These are phyloP conservation scores for Polymixis flavicincta DNA, from an alignment of 2,888 invertebrate species.

Conservation along the genomic window DNA sequence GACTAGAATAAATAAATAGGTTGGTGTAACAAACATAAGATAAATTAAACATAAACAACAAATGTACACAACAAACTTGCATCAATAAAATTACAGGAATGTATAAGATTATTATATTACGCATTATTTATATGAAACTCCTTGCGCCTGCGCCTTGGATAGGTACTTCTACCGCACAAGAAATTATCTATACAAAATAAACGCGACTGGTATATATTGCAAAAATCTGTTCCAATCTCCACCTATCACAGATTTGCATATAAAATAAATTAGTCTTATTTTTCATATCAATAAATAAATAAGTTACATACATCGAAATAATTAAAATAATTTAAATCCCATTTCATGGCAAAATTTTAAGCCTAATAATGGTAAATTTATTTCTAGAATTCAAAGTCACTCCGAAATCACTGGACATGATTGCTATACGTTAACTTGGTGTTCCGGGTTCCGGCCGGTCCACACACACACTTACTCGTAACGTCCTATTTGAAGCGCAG, in stretches of 20 bases:
- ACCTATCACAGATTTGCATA: conserved; percentile 62
- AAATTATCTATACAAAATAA: conserved; percentile 61
- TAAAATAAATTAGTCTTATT: conserved; percentile 72
- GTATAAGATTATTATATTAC: conserved; percentile 69
- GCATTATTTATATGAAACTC: conserved; percentile 52
- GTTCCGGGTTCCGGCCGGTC: neutral
- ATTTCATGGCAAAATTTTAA: conserved; percentile 72
- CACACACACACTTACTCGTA: neutral
- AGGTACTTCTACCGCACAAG: conserved; percentile 44
- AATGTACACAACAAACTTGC: conserved; percentile 72
- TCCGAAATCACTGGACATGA: conserved; percentile 44
- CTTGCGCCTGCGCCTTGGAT: conserved; percentile 32
- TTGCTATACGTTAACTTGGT: conserved; percentile 24
- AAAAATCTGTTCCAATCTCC: conserved; percentile 70
- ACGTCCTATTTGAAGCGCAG: conserved; percentile 22
- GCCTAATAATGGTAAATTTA: conserved; percentile 65
- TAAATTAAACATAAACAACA: conserved; percentile 78
- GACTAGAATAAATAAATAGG: conserved; percentile 77
- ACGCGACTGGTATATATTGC: conserved; percentile 72
- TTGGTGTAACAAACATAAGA: conserved; percentile 73
- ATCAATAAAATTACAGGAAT: conserved; percentile 76
- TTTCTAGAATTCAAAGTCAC: conserved; percentile 63
- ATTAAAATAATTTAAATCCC: conserved; percentile 68
- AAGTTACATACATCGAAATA: conserved; percentile 61
- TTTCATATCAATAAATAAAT: conserved; percentile 70